A percentile compares a stretch with the other conserved stretches of the same genome.
Conservation (phyloP, 2,113 vertebrate genomes). For the Chascanopsetta lugubris region DNA sequence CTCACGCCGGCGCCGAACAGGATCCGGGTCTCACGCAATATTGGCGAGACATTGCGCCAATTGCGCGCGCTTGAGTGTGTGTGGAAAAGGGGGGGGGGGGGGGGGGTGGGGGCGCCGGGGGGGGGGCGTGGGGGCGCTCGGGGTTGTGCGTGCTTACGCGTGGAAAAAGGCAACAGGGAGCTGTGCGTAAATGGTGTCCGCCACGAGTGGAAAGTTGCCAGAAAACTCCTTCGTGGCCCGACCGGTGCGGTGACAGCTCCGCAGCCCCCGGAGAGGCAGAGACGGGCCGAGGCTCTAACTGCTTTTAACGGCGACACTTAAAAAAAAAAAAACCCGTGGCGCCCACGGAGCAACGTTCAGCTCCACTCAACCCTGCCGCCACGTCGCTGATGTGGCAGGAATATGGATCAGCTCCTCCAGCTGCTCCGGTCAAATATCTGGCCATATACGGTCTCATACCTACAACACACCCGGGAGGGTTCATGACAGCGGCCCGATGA, state of each 20-base stretch:
- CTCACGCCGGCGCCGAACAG: neutral
- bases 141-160: neutral
- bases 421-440: constrained; percentile 18
- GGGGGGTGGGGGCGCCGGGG: neutral
- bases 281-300: constrained; percentile 40
- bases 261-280: constrained; percentile 43
- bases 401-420: neutral
- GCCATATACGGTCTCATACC: neutral
- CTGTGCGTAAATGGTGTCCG: constrained; percentile 40
- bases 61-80: constrained; percentile 37
- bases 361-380: constrained; percentile 23
- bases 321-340: constrained; percentile 46
- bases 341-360: constrained; percentile 8
- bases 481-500: neutral
- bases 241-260: constrained; percentile 57
- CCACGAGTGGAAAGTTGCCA: constrained; percentile 54
- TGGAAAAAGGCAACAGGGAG: neutral
- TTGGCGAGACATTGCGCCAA: constrained; percentile 60
- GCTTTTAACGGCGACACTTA: constrained; percentile 47
- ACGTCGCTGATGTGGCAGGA: constrained; percentile 43
- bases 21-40: constrained; percentile 63
- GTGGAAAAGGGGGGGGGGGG: neutral
- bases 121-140: neutral
- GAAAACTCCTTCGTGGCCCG: constrained; percentile 33
- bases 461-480: neutral